Evolutionary conservation across 1,140 invertebrate species (phyloP).

Genomic region (Leguminivora glycinivorella): DNA sequence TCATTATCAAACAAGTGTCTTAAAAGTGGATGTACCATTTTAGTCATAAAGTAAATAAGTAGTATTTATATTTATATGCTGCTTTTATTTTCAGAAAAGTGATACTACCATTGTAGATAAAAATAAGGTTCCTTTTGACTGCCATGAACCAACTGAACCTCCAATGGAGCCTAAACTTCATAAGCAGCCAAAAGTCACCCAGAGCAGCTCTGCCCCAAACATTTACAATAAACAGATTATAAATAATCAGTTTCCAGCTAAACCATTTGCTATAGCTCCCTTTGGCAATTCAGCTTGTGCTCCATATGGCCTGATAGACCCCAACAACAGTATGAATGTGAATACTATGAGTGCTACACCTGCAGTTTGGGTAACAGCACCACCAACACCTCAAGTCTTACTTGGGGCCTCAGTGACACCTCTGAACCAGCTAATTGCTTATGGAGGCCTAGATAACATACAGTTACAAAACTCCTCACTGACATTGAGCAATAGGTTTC

Average conservation of each 20-base stretch:
- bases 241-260: slow-evolving; percentile 34
- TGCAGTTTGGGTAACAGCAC: background rate
- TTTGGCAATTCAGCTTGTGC: slow-evolving; percentile 8
- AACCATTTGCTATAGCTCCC: background rate
- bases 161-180: slow-evolving; percentile 33
- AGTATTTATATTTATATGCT: background rate
- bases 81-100: background rate
- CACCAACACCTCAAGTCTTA: background rate
- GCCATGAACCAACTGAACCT: slow-evolving; percentile 52
- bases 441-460: background rate
- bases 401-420: background rate
- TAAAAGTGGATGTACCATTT: too few relatives aligned
- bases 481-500: background rate
- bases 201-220: background rate
- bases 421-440: background rate
- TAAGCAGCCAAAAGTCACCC: background rate
- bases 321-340: background rate
- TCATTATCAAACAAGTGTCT: too few relatives aligned
- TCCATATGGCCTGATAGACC: background rate
- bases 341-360: background rate
- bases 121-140: slow-evolving; percentile 41
- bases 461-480: background rate
- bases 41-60: background rate
- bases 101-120: slow-evolving; percentile 44
- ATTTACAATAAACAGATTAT: slow-evolving; percentile 37